A percentile compares a stretch with the other conserved stretches of the same genome.
These are phyloP conservation scores for Microctenopoma stevenorrisi DNA, from an alignment of 2,797 vertebrate species.

Conservation along the genomic window DNA sequence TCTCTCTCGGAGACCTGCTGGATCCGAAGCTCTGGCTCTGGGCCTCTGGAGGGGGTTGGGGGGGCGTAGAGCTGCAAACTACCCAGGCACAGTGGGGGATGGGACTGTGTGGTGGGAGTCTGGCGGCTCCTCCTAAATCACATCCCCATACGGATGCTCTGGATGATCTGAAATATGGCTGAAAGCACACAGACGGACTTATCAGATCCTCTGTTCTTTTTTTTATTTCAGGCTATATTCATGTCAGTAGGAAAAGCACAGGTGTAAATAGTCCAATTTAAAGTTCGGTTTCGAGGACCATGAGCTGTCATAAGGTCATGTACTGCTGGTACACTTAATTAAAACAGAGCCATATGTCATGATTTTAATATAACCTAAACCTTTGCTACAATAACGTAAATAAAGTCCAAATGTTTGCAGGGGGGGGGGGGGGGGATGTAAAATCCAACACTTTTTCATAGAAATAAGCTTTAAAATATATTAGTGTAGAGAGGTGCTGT, in stretches of 20 bases:
- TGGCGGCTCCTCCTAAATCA: slow-evolving; percentile 65
- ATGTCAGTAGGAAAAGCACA: too few species aligned
- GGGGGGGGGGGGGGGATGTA: too few species aligned
- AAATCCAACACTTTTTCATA: too few species aligned
- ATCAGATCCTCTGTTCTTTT: not conserved
- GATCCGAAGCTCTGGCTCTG: slow-evolving; percentile 39
- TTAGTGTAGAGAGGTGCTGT: too few species aligned
- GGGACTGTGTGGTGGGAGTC: slow-evolving; percentile 26
- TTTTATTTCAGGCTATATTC: not conserved
- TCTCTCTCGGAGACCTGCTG: slow-evolving; percentile 32
- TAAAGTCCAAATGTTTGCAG: too few species aligned
- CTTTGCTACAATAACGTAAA: too few species aligned
- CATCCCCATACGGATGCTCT: slow-evolving; percentile 87
- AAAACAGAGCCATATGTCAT: not conserved
- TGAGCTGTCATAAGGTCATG: too few species aligned
- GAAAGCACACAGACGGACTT: slow-evolving; percentile 25
- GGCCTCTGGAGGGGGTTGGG: slow-evolving; percentile 27
- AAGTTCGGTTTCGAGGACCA: not conserved
- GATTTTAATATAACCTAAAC: too few species aligned
- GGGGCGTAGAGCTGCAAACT: slow-evolving; percentile 33
- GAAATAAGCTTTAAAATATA: too few species aligned
- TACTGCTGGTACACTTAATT: not conserved
- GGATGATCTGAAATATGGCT: slow-evolving; percentile 88
- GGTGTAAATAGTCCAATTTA: not conserved
- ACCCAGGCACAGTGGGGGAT: slow-evolving; percentile 57